Conservation (phyloP, 1,140 invertebrate species). For the Cotesia typhae region DNA sequence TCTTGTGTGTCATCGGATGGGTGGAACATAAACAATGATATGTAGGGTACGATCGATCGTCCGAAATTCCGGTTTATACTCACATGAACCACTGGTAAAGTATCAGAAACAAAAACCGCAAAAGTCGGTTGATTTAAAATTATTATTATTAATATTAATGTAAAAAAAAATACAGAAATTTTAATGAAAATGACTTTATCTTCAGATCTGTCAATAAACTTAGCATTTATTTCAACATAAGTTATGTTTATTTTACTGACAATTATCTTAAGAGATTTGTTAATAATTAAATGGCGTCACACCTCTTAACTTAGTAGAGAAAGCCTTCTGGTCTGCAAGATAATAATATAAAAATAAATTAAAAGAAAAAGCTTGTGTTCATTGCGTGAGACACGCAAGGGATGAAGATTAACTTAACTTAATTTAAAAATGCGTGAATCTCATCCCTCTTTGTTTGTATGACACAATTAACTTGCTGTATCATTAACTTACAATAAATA, state of each 20-base stretch:
- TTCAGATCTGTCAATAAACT: no score
- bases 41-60: slow-evolving; percentile 31
- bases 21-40: slow-evolving; percentile 14
- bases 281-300: slow-evolving; percentile 21
- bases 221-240: slow-evolving; percentile 6
- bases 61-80: slow-evolving; percentile 29
- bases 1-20: slow-evolving; percentile 19
- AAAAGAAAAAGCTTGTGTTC: not conserved
- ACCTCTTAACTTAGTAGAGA: slow-evolving; percentile 1
- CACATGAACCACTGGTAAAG: not conserved
- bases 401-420: slow-evolving; percentile 1
- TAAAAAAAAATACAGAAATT: no score
- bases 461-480: no score
- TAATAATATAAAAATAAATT: slow-evolving; percentile 1
- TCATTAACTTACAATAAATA: no score
- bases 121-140: slow-evolving; percentile 2
- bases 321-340: not conserved
- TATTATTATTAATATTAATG: no score
- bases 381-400: slow-evolving; percentile 25
- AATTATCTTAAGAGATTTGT: slow-evolving; percentile 1
- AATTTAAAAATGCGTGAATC: slow-evolving; percentile 14
- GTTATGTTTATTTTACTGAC: not conserved
- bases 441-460: not conserved
- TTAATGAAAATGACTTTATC: no score
- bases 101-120: slow-evolving; percentile 8